A percentile compares a stretch with the other conserved stretches of the same genome.
These are phyloP conservation scores for Cataglyphis livida DNA, from an alignment of 2,888 invertebrate species.

Conservation along the genomic window DNA sequence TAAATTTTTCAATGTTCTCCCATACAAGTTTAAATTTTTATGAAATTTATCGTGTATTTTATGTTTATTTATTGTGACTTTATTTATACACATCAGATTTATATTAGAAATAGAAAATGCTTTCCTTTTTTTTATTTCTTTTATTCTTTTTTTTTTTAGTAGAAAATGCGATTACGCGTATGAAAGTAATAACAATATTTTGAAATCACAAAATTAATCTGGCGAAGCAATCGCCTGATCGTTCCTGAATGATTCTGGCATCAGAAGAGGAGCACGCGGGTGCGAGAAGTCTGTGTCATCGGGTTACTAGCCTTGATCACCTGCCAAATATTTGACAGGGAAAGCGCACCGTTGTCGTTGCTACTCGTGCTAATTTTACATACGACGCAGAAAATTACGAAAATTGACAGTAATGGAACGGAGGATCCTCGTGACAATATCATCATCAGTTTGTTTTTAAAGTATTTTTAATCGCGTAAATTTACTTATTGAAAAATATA, in stretches of 20 bases:
- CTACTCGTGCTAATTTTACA: constrained; percentile 78
- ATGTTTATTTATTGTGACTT: background rate
- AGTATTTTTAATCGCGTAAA: background rate
- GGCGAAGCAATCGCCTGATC: background rate
- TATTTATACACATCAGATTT: background rate
- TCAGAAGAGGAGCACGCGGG: constrained; percentile 43
- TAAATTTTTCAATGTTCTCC: background rate
- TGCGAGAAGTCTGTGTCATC: constrained; percentile 74
- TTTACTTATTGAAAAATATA: background rate
- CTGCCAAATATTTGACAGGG: constrained; percentile 82
- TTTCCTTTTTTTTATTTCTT: background rate
- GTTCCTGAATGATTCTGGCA: constrained; percentile 66
- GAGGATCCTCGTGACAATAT: background rate
- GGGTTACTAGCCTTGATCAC: constrained; percentile 83
- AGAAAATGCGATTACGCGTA: background rate
- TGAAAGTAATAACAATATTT: background rate
- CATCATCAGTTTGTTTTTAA: background rate
- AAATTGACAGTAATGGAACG: constrained; percentile 39
- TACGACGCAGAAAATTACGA: constrained; percentile 67
- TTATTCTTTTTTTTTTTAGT: background rate
- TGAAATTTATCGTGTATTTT: background rate
- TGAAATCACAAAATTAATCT: background rate
- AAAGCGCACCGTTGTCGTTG: constrained; percentile 80
- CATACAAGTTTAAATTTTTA: background rate
- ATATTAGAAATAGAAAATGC: background rate